Percentiles rank a stretch among this genome's conserved stretches.
Evolutionary conservation across 2,797 vertebrate genomes (phyloP).

Genomic region (Thripadectes ignobilis): DNA sequence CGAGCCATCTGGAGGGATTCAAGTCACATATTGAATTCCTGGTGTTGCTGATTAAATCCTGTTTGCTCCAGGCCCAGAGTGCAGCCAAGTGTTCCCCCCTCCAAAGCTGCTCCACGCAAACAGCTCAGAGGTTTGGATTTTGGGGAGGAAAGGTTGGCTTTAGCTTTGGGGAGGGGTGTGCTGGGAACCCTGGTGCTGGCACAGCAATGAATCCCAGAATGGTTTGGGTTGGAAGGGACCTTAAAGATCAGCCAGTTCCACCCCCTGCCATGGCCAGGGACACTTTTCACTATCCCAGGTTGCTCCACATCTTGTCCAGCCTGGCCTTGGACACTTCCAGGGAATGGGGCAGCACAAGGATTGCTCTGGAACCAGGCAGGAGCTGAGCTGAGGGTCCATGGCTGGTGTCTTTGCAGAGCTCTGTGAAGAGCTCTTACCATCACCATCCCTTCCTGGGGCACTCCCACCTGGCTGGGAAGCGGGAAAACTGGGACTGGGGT

Average conservation of each 20-base stretch:
- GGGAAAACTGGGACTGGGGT: neutral
- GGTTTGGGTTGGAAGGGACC: neutral
- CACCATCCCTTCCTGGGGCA: neutral
- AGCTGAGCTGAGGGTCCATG: neutral
- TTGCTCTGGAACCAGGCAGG: neutral
- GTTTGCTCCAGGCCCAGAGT: neutral
- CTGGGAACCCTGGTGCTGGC: neutral
- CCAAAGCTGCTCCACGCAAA: neutral
- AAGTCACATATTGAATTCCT: neutral
- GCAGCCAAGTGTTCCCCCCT: neutral
- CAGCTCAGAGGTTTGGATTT: neutral
- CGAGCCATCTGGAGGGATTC: constrained; percentile 1
- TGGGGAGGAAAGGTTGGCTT: neutral
- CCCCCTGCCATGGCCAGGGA: neutral
- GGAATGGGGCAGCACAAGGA: neutral
- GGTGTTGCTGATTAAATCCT: neutral
- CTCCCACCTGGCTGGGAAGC: neutral
- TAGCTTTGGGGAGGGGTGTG: neutral
- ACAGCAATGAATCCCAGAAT: neutral
- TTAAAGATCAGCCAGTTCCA: neutral
- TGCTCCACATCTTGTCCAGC: fast-evolving
- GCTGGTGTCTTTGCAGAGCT: neutral
- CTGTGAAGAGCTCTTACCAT: neutral
- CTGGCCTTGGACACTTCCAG: neutral
- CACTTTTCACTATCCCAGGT: neutral